phyloP scores from a whole-genome alignment of 1,140 invertebrate genomes.

The Euschistus heros region DNA sequence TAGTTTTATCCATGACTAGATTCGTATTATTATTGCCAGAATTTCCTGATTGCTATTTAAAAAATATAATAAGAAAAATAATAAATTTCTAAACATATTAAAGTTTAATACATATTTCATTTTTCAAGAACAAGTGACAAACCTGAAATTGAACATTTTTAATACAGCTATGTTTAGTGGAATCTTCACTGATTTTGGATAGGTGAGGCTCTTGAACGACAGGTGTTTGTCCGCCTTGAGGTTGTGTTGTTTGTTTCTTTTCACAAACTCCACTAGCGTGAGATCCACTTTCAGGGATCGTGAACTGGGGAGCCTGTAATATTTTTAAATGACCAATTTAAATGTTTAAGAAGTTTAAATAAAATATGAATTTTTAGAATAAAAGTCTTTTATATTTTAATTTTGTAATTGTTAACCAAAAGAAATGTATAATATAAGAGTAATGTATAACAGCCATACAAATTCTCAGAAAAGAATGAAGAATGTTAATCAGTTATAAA shows the following conservation, averaged over 20 bases:
- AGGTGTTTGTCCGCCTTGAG: not conserved
- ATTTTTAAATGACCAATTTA: too few species aligned
- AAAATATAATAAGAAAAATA: not conserved
- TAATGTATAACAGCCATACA: too few species aligned
- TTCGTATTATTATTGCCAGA: conserved; percentile 26
- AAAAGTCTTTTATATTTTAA: too few species aligned
- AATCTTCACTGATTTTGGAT: conserved; percentile 48
- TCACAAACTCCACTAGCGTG: not conserved
- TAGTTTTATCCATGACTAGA: conserved; percentile 18
- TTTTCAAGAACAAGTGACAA: not conserved
- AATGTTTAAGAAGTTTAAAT: too few species aligned
- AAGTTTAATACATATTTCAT: not conserved
- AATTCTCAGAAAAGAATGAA: too few species aligned
- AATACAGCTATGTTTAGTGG: conserved; percentile 29
- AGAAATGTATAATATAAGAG: too few species aligned
- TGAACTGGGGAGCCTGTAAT: conserved; percentile 6
- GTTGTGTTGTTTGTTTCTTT: conserved; percentile 18
- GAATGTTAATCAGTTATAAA: too few species aligned
- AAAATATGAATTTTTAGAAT: too few species aligned
- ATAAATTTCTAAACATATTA: not conserved
- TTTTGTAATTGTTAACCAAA: too few species aligned
- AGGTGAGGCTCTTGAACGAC: conserved; percentile 32
- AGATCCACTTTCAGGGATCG: not conserved
- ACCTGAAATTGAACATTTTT: conserved; percentile 24
- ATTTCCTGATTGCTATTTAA: conserved; percentile 15